phyloP scores from a whole-genome alignment of 2,113 vertebrate species.

The Oryzias curvinotus region DNA sequence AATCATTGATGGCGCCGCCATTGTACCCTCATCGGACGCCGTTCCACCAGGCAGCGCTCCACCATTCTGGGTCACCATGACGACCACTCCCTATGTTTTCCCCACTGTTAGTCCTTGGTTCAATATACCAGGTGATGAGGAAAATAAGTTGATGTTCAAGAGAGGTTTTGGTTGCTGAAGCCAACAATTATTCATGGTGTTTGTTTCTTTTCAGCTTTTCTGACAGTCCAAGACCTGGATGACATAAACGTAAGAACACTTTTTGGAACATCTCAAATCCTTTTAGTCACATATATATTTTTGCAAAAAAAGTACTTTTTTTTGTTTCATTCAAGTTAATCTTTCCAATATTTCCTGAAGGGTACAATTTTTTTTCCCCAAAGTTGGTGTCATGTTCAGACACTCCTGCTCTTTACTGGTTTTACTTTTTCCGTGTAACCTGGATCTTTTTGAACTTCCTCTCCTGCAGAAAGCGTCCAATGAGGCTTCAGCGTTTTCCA shows the following conservation, averaged over 20 bases:
- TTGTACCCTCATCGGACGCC: accelerated
- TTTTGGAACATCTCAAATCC: no score
- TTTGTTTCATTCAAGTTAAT: no score
- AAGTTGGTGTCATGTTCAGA: not conserved
- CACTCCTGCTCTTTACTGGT: not conserved
- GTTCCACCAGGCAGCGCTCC: not conserved
- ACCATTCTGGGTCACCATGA: slow-evolving; percentile 49
- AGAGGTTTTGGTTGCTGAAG: not conserved
- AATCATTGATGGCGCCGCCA: accelerated
- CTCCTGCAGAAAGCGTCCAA: not conserved
- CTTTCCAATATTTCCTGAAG: not conserved
- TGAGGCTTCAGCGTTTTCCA: not conserved
- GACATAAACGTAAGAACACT: slow-evolving; percentile 31
- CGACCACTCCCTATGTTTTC: slow-evolving; percentile 33
- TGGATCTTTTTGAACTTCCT: not conserved
- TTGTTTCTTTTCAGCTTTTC: slow-evolving; percentile 10
- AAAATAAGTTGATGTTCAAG: not conserved
- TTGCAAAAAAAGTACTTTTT: no score
- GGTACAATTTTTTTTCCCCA: not conserved
- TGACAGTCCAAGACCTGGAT: not conserved
- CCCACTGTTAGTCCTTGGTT: slow-evolving; percentile 48
- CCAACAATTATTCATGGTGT: not conserved
- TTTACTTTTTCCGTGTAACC: not conserved
- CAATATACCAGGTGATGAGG: slow-evolving; percentile 44
- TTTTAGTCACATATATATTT: no score